Percentiles rank a stretch among this genome's conserved stretches.
Conservation (phyloP, 2,888 invertebrate genomes). For the Chironomus riparius region DNA sequence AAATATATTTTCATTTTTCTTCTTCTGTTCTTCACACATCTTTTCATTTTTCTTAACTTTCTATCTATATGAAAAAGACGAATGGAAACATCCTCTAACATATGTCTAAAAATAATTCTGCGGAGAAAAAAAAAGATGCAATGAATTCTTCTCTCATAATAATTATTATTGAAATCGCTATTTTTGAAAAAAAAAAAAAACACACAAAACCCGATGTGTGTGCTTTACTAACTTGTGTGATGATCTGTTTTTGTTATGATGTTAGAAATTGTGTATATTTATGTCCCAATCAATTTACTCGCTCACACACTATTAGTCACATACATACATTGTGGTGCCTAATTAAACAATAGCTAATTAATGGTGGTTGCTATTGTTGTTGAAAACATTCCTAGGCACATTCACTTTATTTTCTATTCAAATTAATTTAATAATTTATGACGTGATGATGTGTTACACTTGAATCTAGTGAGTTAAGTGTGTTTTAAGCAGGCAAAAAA, state of each 20-base stretch:
- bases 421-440: background rate
- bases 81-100: background rate
- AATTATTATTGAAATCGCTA: background rate
- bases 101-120: slow-evolving; percentile 5
- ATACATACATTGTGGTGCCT: too few relatives aligned
- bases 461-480: too few relatives aligned
- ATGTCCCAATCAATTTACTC: background rate
- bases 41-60: background rate
- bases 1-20: background rate
- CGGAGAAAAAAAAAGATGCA: slow-evolving; percentile 3
- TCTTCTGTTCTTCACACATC: background rate
- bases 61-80: background rate
- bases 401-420: background rate
- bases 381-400: too few relatives aligned
- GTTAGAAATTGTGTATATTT: too few relatives aligned
- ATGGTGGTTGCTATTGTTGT: too few relatives aligned
- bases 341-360: too few relatives aligned
- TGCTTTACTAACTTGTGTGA: background rate
- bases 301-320: too few relatives aligned
- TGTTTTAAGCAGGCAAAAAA: too few relatives aligned
- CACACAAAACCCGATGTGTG: background rate
- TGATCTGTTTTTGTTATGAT: too few relatives aligned
- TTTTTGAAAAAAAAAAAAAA: background rate
- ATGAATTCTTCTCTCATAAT: background rate
- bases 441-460: background rate